phyloP scores from a whole-genome alignment of 2,888 invertebrate species.

The Metalampra italica region DNA sequence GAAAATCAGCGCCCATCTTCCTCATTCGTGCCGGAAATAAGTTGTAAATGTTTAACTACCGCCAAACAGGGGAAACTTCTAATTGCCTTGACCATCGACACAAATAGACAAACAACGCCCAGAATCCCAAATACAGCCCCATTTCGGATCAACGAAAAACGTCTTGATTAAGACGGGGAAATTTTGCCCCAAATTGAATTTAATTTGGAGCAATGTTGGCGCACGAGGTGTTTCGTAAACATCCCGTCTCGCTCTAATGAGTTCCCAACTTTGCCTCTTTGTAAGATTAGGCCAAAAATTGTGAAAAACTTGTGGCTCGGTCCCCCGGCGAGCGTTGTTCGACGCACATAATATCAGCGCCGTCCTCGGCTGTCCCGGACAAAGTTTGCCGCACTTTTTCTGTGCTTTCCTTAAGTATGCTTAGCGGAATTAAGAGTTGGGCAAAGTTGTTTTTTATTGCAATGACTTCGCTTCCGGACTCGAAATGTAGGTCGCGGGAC shows the following conservation, averaged over 20 bases:
- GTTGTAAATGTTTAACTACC: not conserved
- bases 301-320: conserved; percentile 48
- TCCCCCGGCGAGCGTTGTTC: conserved; percentile 36
- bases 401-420: conserved; percentile 47
- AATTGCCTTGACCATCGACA: conserved; percentile 31
- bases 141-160: conserved; percentile 7
- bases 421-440: conserved; percentile 49
- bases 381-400: conserved; percentile 34
- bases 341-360: conserved; percentile 34
- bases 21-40: conserved; percentile 11
- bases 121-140: conserved; percentile 23
- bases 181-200: conserved; percentile 10
- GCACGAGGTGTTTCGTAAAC: conserved; percentile 53
- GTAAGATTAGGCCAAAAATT: conserved; percentile 61
- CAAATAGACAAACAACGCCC: conserved; percentile 20
- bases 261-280: conserved; percentile 59
- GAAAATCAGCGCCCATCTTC: conserved; percentile 14
- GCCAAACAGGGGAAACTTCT: not conserved
- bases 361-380: conserved; percentile 20
- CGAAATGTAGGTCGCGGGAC: conserved; percentile 16
- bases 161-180: conserved; percentile 7
- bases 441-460: conserved; percentile 40
- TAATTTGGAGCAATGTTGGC: conserved; percentile 32
- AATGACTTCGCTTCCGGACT: conserved; percentile 28
- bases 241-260: conserved; percentile 56